Percentiles rank a stretch among this genome's conserved stretches.
phyloP scores from a whole-genome alignment of 2,113 vertebrate species.

The Charadrius vociferus region DNA sequence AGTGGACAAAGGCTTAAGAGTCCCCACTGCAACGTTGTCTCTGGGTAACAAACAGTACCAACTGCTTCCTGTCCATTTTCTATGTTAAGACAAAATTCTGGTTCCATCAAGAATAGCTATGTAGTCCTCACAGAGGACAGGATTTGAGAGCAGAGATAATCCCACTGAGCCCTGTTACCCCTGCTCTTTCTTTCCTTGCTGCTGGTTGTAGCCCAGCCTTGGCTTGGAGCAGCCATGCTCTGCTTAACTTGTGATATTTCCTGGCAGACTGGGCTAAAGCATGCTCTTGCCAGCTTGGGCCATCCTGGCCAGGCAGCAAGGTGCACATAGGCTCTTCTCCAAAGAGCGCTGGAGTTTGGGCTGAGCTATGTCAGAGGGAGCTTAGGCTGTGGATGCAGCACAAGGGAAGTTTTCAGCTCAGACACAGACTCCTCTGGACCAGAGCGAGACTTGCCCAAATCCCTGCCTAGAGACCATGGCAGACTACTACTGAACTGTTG shows the following conservation, averaged over 20 bases:
- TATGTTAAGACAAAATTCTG: background rate
- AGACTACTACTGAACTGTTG: background rate
- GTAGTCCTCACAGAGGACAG: background rate
- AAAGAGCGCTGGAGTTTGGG: background rate
- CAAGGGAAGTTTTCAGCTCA: background rate
- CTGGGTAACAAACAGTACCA: background rate
- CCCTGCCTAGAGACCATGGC: background rate
- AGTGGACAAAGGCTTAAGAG: background rate
- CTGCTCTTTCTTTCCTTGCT: background rate
- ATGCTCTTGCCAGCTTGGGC: background rate
- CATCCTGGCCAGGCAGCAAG: background rate
- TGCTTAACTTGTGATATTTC: background rate
- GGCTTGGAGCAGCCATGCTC: background rate
- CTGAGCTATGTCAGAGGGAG: background rate
- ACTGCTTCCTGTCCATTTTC: background rate
- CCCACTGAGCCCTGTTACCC: background rate
- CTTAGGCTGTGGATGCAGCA: background rate
- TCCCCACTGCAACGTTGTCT: background rate
- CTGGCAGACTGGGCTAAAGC: background rate
- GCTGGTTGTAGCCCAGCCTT: background rate
- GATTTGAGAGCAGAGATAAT: background rate
- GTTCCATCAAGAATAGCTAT: background rate
- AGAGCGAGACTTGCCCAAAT: background rate
- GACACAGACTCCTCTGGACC: background rate
- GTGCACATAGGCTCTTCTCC: background rate